A percentile compares a stretch with the other conserved stretches of the same genome.
phyloP scores from a whole-genome alignment of 1,140 invertebrate species.

The Elymnias hypermnestra region DNA sequence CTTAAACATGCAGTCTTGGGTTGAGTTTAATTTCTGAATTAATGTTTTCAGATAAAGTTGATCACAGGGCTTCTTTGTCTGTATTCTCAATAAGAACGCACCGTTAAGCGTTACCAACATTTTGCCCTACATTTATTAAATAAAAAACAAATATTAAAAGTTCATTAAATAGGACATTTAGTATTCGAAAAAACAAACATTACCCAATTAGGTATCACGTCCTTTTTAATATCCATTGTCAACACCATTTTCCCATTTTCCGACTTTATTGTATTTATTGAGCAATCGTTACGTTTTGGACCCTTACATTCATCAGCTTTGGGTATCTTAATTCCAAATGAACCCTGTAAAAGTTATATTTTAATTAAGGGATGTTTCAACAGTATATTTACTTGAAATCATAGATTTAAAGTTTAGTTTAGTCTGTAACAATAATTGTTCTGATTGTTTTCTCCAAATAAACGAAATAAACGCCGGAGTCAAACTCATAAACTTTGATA shows the following conservation, averaged over 20 bases:
- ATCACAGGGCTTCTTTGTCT: constrained; percentile 6
- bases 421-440: too few relatives aligned
- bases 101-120: background rate
- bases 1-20: too few relatives aligned
- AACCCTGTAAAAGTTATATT: constrained; percentile 23
- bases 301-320: constrained; percentile 32
- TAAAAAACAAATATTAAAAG: background rate
- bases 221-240: constrained; percentile 26
- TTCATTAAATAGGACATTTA: background rate
- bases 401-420: too few relatives aligned
- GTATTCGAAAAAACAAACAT: constrained; percentile 3
- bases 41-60: too few relatives aligned
- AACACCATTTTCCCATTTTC: constrained; percentile 20
- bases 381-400: too few relatives aligned
- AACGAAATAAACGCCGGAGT: too few relatives aligned
- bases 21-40: too few relatives aligned
- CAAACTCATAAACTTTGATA: too few relatives aligned
- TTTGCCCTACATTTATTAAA: background rate
- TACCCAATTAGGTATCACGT: constrained; percentile 32
- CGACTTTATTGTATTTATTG: constrained; percentile 14
- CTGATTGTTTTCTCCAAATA: too few relatives aligned
- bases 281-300: constrained; percentile 33
- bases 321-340: constrained; percentile 28
- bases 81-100: background rate
- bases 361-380: too few relatives aligned